A percentile compares a stretch with the other conserved stretches of the same genome.
phyloP scores from a whole-genome alignment of 1,140 invertebrate genomes.

The Pogonognathellus flavescens region DNA sequence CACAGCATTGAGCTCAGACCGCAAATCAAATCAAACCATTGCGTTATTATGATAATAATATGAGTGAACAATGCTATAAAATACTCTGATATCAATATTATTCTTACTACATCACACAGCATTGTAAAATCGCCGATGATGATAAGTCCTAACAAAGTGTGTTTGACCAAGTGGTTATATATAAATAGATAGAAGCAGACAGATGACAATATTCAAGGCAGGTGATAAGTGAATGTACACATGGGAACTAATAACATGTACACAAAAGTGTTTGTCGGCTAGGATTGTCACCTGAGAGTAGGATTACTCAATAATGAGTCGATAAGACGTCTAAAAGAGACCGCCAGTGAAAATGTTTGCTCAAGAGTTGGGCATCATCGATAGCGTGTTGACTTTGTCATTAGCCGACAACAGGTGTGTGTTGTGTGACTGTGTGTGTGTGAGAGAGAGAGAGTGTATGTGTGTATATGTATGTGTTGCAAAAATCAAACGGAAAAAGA shows the following conservation, averaged over 20 bases:
- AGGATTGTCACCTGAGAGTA: slow-evolving; percentile 60
- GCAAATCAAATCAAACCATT: too few relatives aligned
- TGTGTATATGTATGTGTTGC: slow-evolving; percentile 11
- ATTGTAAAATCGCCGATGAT: too few relatives aligned
- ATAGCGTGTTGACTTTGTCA: slow-evolving; percentile 63
- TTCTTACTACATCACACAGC: too few relatives aligned
- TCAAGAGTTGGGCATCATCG: slow-evolving; percentile 50
- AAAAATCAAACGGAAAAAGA: slow-evolving; percentile 54
- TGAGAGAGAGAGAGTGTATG: too few relatives aligned
- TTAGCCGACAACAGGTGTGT: slow-evolving; percentile 62
- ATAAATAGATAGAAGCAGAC: slow-evolving; percentile 1
- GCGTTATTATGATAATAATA: too few relatives aligned
- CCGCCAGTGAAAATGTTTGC: slow-evolving; percentile 61
- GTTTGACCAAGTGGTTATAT: not conserved
- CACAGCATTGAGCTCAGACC: not conserved
- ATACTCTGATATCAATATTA: too few relatives aligned
- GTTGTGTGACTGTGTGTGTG: not conserved
- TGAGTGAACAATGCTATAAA: too few relatives aligned
- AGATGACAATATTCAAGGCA: slow-evolving; percentile 53
- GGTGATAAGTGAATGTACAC: slow-evolving; percentile 63
- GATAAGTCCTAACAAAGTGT: too few relatives aligned
- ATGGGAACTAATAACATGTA: slow-evolving; percentile 59
- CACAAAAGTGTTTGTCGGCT: slow-evolving; percentile 61
- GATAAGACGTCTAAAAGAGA: slow-evolving; percentile 60
- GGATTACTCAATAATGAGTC: slow-evolving; percentile 64